Evolutionary conservation across 2,797 vertebrate genomes (phyloP).

Genomic region (Ispidina picta): DNA sequence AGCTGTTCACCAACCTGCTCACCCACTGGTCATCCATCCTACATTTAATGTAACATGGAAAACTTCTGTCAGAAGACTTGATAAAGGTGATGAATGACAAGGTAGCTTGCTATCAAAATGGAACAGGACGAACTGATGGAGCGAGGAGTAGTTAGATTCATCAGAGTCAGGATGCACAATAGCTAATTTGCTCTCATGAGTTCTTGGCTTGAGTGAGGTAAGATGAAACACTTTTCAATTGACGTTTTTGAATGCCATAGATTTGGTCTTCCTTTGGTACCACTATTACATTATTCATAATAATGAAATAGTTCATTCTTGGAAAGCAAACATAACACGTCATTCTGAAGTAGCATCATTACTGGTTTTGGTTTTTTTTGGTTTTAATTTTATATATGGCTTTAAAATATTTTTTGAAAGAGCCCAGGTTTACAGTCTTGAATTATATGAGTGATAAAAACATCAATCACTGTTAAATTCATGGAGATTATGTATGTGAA

Average conservation of each 20-base stretch:
- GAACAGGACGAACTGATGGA: slow-evolving; percentile 1
- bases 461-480: neutral
- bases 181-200: neutral
- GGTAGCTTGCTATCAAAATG: slow-evolving; percentile 45
- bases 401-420: neutral
- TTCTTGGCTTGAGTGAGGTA: slow-evolving; percentile 2
- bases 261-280: neutral
- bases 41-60: slow-evolving; percentile 31
- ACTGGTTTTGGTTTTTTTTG: neutral
- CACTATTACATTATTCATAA: neutral
- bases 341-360: neutral
- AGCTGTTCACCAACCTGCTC: neutral
- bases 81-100: slow-evolving; percentile 9
- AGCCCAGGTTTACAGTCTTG: neutral
- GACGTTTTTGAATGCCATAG: neutral
- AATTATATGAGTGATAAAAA: neutral
- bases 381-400: neutral
- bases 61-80: slow-evolving; percentile 15
- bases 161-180: neutral
- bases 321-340: neutral
- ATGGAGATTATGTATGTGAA: neutral
- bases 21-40: slow-evolving; percentile 55
- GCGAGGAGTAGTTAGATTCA: neutral
- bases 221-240: neutral
- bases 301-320: slow-evolving; percentile 37